Evolutionary conservation across 2,797 vertebrate species (phyloP), one percentile per base, ranked within the genome.

Genomic region (Amblyraja radiata): DNA sequence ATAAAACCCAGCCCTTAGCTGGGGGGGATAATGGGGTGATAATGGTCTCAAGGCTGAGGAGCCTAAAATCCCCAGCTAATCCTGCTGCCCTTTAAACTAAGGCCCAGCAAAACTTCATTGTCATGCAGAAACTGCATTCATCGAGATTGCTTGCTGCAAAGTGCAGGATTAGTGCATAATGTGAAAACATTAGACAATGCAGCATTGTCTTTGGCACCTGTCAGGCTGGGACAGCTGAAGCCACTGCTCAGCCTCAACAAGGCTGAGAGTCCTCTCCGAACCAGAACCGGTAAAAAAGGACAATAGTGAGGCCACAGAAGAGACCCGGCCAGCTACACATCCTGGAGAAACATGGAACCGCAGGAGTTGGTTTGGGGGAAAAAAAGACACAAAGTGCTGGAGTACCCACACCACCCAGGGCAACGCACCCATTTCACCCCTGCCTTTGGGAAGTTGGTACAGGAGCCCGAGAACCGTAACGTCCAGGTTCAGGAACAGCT

Each of bases 51-150:
- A n/a, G 58, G 61, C 61, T 63, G n/a, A 86, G 13, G 13, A 88
- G n/a, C 84, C 63, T 16, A 16, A n/a, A 88, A 61, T 61, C 58
- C 25, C 8, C 5, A 10, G 11, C 25, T 14, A 6, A 14, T 36
- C 84, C 84, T 10, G 6, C n/a, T 68, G 63, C 63, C 68, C n/a
- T 36, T 88, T 68, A 68, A 86, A 18, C n/a, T 88, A 88, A 88
- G 36, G 46, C 16, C n/a, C 7, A 68, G n/a, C 84, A 36, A 88
- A 88, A n/a, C 84, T 68, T 36, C n/a, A 68, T 88, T 88, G n/a
- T 68, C 14, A 88, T 88, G 84, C 8, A 68, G 84, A 88, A 88
- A 18, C n/a, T 88, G 63, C 61, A 68, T 68, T 88, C 84, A 36
- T 36, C 14, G 18, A 6, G 18, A 74, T 25, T 28, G 18, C 16